phyloP scores from a whole-genome alignment of 2,797 vertebrate species.

The Protonibea diacanthus region DNA sequence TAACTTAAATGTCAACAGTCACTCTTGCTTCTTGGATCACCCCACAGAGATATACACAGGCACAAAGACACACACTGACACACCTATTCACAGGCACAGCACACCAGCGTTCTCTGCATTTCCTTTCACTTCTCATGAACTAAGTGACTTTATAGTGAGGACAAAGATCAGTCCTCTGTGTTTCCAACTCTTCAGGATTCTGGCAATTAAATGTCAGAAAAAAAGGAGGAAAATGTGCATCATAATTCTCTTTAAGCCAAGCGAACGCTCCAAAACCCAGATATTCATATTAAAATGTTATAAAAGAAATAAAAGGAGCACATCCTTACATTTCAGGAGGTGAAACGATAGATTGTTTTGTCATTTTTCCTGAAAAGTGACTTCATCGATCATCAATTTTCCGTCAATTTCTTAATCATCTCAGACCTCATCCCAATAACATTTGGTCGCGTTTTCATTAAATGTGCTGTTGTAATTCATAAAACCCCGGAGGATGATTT shows the following conservation, averaged over 20 bases:
- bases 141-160: background rate
- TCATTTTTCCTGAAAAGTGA: background rate
- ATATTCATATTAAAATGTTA: background rate
- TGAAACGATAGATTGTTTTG: background rate
- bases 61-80: slow-evolving; percentile 6
- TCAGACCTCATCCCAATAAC: background rate
- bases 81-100: background rate
- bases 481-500: background rate
- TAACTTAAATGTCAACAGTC: slow-evolving; percentile 60
- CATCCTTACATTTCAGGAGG: background rate
- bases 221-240: background rate
- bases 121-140: background rate
- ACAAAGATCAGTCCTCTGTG: background rate
- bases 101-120: background rate
- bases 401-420: background rate
- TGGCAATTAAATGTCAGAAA: background rate
- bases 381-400: background rate
- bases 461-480: background rate
- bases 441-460: background rate
- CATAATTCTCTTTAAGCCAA: background rate
- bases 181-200: background rate
- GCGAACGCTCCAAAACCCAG: background rate
- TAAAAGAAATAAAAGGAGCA: background rate
- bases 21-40: background rate
- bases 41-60: background rate